These are phyloP conservation scores for Vanacampus margaritifer DNA, from an alignment of 2,113 vertebrate genomes.

Conservation along the genomic window DNA sequence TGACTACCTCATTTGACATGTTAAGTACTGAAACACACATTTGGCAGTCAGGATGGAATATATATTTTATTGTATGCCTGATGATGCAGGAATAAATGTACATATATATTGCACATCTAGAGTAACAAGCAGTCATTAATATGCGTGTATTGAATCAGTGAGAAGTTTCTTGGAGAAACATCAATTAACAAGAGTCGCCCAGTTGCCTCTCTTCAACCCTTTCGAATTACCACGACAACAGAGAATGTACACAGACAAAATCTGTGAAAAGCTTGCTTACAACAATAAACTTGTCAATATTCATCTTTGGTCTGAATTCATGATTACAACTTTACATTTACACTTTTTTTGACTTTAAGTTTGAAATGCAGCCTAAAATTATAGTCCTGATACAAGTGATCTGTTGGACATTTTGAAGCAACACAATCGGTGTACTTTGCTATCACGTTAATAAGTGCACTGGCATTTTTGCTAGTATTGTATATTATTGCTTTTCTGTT, in stretches of 20 bases:
- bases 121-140: neutral
- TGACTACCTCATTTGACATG: constrained; percentile 3
- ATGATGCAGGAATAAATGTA: neutral
- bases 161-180: neutral
- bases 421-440: too few species aligned
- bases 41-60: neutral
- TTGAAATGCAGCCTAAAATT: too few species aligned
- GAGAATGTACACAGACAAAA: too few species aligned
- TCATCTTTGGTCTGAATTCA: neutral
- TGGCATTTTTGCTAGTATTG: too few species aligned
- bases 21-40: neutral
- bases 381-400: neutral
- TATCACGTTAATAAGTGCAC: too few species aligned
- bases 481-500: neutral
- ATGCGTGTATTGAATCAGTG: neutral
- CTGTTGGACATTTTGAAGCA: too few species aligned
- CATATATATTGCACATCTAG: neutral
- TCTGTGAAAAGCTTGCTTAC: too few species aligned
- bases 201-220: neutral
- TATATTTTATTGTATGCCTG: neutral
- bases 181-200: neutral
- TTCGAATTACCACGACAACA: too few species aligned
- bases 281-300: too few species aligned
- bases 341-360: neutral
- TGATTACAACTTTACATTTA: neutral